Base-by-base conservation (phyloP, 1,140 invertebrate species). In the Rhyzopertha dominica region DNA sequence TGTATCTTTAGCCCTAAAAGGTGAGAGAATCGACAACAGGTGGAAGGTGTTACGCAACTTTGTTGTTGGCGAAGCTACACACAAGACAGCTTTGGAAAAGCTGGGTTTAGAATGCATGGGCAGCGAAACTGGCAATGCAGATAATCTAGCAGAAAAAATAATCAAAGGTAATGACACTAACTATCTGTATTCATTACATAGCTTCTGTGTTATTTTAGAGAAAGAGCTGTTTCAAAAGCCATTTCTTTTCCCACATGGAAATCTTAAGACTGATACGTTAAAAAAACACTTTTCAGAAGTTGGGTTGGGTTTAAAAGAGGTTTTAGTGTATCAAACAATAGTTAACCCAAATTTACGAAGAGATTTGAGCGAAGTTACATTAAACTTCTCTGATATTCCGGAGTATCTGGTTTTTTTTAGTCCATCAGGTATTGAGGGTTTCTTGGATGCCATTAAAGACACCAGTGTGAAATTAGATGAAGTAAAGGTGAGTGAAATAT, bases 361-460 rank as follows among this genome's bases (percentile, higher is more conserved):
- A 20, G 61, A 66, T 7, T 53, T 74, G 13, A 12, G 18, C 14
- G 29, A 53, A 26, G 40, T 53, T 3, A 62, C 64, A 5, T 19
- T 59, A 19, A 51, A 56, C 46, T 64, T 53, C 47, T 49, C 25
- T 32, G 42, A 38, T 12, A 47, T 67, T 10, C 62, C 69, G 16
- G 58, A 65, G 43, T 64, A 47, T 56, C 44, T 73, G 5, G 62
- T 72, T 14, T 74, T 69, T 54, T 74, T 73, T 52, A 74, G 71
- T 59, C 71, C 71, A 7, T 73, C 70, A 16, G 71, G 70, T 35
- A 40, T 61, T n/a, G 35, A 41, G 5, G 51, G 40, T 47, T 51
- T 45, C 4, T 39, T 61, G 18, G 25, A 43, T 47, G 35, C 42
- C 58, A 43, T 59, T 63, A 28, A 53, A 59, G 51, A 48, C 56